These are phyloP conservation scores for Oreortyx pictus DNA, from an alignment of 2,797 vertebrate species.

Conservation along the genomic window DNA sequence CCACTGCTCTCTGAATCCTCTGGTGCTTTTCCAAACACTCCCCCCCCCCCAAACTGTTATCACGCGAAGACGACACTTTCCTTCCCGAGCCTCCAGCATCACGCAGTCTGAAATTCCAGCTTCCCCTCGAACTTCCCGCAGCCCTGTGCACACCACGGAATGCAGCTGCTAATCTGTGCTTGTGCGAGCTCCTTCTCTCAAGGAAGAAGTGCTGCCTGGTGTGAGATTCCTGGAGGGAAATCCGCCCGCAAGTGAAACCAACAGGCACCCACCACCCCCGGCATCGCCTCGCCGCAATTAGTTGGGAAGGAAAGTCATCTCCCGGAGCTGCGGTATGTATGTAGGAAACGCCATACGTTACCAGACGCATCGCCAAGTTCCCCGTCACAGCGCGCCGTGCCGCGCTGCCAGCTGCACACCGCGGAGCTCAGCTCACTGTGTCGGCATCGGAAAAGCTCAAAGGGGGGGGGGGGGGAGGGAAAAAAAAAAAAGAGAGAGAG, in stretches of 20 bases:
- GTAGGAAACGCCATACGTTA: constrained; percentile 75
- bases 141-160: not conserved
- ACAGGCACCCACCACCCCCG: not conserved
- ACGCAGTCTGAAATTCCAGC: not conserved
- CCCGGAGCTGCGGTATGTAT: constrained; percentile 20
- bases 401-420: constrained; percentile 64
- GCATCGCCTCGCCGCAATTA: constrained; percentile 48
- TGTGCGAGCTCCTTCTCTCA: not conserved
- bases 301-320: constrained; percentile 43
- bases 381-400: constrained; percentile 70
- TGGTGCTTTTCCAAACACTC: not conserved
- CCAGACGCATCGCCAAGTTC: constrained; percentile 84
- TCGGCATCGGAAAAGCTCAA: constrained; percentile 75
- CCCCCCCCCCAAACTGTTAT: not conserved
- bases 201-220: constrained; percentile 35
- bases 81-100: not conserved
- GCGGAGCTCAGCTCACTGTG: constrained; percentile 76
- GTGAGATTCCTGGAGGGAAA: constrained; percentile 24
- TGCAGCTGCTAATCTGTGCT: not conserved
- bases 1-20: constrained; percentile 21
- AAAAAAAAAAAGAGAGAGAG: not conserved
- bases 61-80: not conserved
- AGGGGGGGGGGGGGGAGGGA: constrained; percentile 7
- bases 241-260: not conserved
- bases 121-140: not conserved